Percentiles rank a stretch among this genome's conserved stretches.
phyloP scores from a whole-genome alignment of 2,113 vertebrate genomes.

The Riparia riparia region DNA sequence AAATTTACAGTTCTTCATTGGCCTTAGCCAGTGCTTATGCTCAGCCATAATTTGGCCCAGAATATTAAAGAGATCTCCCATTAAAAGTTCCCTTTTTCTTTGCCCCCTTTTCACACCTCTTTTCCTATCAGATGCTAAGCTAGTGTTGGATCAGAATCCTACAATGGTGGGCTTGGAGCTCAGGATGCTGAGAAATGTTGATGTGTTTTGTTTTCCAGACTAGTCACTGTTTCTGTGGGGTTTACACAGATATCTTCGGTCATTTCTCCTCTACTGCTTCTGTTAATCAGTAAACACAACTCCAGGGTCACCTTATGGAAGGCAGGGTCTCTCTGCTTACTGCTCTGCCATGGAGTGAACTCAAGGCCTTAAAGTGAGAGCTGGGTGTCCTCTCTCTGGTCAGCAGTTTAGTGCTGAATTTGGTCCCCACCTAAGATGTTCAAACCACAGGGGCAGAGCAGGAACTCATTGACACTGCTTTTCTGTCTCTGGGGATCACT shows the following conservation, averaged over 20 bases:
- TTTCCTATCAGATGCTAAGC: neutral
- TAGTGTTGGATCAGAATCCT: neutral
- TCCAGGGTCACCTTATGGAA: neutral
- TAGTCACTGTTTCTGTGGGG: constrained; percentile 34
- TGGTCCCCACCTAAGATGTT: neutral
- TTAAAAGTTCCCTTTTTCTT: neutral
- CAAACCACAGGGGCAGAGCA: neutral
- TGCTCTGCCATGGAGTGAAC: neutral
- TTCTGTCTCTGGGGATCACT: neutral
- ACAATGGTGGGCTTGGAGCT: neutral
- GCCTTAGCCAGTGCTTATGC: neutral
- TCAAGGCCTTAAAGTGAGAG: neutral
- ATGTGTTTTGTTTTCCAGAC: neutral
- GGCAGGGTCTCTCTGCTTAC: neutral
- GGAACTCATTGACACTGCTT: neutral
- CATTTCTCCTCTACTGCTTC: neutral
- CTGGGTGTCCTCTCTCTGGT: neutral
- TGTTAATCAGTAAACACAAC: neutral
- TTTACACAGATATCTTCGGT: neutral
- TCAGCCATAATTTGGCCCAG: neutral
- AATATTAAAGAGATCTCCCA: neutral
- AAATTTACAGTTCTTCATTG: neutral
- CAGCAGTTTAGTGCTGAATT: neutral
- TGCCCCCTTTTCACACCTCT: neutral
- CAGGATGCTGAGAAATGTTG: constrained; percentile 27